phyloP scores from a whole-genome alignment of 2,888 invertebrate genomes.

The Sepioteuthis lessoniana region DNA sequence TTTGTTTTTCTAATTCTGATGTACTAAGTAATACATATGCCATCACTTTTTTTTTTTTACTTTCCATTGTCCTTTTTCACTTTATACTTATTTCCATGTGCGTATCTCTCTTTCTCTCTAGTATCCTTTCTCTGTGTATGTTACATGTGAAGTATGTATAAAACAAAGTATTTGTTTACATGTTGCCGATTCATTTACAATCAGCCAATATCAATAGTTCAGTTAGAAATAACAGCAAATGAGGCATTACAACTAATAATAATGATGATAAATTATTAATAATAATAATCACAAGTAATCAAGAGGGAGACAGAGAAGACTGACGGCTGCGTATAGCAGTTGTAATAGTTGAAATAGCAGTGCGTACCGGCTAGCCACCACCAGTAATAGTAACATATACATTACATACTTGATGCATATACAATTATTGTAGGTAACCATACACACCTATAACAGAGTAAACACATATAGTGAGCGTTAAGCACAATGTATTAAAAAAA shows the following conservation, averaged over 20 bases:
- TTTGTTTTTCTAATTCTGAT: not conserved
- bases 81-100: not conserved
- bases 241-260: not conserved
- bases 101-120: not conserved
- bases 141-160: not conserved
- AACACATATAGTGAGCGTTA: not conserved
- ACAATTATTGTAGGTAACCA: not conserved
- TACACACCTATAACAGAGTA: slow-evolving; percentile 13
- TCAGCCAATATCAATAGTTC: not conserved
- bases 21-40: not conserved
- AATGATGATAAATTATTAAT: not conserved
- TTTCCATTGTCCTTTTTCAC: not conserved
- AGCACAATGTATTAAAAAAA: not conserved
- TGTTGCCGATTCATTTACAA: slow-evolving; percentile 38
- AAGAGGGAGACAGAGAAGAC: not conserved
- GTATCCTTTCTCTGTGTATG: not conserved
- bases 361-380: slow-evolving; percentile 14
- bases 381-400: slow-evolving; percentile 2
- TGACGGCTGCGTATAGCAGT: not conserved
- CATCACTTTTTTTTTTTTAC: not conserved
- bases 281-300: not conserved
- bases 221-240: not conserved
- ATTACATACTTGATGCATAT: slow-evolving; percentile 34
- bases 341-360: not conserved
- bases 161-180: slow-evolving; percentile 38